These are phyloP conservation scores for Pseudolycoriella hygida DNA, from an alignment of 2,888 invertebrate species.

Conservation along the genomic window DNA sequence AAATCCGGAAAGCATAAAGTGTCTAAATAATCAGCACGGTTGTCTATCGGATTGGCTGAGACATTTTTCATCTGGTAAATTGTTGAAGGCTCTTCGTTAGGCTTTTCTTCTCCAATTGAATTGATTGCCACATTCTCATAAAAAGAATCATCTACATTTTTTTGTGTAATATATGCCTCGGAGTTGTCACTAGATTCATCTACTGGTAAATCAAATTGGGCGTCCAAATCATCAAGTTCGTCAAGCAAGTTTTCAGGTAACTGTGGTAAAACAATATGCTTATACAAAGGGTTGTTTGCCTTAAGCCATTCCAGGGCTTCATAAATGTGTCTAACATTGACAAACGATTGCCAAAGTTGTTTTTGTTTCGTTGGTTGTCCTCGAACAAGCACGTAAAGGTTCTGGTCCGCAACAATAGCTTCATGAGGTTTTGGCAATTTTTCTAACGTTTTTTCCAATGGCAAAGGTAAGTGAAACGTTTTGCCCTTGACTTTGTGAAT, in stretches of 20 bases:
- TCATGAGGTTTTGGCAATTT: slow-evolving; percentile 15
- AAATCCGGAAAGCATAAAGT: slow-evolving; percentile 13
- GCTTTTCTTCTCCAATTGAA: slow-evolving; percentile 12
- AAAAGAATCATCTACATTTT: slow-evolving; percentile 12
- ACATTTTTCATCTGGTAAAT: slow-evolving; percentile 15
- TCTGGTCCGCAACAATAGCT: slow-evolving; percentile 16
- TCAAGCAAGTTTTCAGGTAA: slow-evolving; percentile 4
- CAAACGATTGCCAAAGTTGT: slow-evolving; percentile 16
- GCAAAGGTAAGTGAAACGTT: too few relatives aligned
- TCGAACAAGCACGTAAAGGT: slow-evolving; percentile 18
- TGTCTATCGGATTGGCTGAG: slow-evolving; percentile 12
- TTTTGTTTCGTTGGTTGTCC: slow-evolving; percentile 15
- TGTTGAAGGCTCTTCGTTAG: slow-evolving; percentile 11
- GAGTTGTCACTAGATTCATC: slow-evolving; percentile 4
- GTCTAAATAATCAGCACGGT: slow-evolving; percentile 11
- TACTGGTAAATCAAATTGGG: slow-evolving; percentile 7
- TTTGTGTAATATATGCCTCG: slow-evolving; percentile 6
- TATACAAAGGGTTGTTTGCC: slow-evolving; percentile 16
- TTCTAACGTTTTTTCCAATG: too few relatives aligned
- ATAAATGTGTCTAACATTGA: slow-evolving; percentile 17
- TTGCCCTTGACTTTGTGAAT: too few relatives aligned
- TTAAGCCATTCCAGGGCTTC: slow-evolving; percentile 16
- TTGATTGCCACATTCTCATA: slow-evolving; percentile 4
- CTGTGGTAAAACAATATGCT: slow-evolving; percentile 14
- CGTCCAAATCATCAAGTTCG: slow-evolving; percentile 3